phyloP scores from a whole-genome alignment of 1,140 invertebrate species.

The Chironomus tepperi region DNA sequence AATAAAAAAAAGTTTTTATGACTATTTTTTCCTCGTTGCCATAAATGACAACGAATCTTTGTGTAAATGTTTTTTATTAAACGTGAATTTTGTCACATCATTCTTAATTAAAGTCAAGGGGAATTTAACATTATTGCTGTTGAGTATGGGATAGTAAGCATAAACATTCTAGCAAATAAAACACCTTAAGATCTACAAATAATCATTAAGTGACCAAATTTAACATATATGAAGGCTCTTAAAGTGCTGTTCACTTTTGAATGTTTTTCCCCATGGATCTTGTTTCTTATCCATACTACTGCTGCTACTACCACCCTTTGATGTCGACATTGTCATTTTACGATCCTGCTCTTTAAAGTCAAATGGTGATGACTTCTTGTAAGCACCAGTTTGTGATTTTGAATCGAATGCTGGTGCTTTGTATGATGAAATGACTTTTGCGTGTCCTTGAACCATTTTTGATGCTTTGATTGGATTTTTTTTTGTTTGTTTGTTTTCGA shows the following conservation, averaged over 20 bases:
- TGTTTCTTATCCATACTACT: neutral
- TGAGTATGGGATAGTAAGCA: too few species aligned
- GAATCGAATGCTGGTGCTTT: slow-evolving; percentile 9
- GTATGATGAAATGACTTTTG: slow-evolving; percentile 12
- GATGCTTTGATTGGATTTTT: neutral
- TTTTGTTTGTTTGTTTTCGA: too few species aligned
- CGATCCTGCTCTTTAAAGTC: slow-evolving; percentile 10
- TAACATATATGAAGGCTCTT: slow-evolving; percentile 12
- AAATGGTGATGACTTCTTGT: neutral
- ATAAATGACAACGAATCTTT: too few species aligned
- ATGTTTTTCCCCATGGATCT: neutral
- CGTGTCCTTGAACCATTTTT: slow-evolving; percentile 15
- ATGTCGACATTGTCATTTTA: neutral
- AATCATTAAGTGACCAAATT: neutral
- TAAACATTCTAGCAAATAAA: too few species aligned
- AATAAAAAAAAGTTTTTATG: too few species aligned
- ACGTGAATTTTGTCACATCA: too few species aligned
- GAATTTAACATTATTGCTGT: too few species aligned
- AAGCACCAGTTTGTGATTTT: neutral
- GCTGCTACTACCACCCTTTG: neutral
- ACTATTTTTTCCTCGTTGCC: too few species aligned
- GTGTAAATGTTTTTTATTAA: too few species aligned
- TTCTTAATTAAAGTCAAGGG: too few species aligned
- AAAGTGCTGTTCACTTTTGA: neutral
- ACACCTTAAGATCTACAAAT: too few species aligned